Percentiles rank a stretch among this genome's conserved stretches.
These are phyloP conservation scores for Nebria ingens DNA, from an alignment of 1,140 invertebrate species.

Conservation along the genomic window DNA sequence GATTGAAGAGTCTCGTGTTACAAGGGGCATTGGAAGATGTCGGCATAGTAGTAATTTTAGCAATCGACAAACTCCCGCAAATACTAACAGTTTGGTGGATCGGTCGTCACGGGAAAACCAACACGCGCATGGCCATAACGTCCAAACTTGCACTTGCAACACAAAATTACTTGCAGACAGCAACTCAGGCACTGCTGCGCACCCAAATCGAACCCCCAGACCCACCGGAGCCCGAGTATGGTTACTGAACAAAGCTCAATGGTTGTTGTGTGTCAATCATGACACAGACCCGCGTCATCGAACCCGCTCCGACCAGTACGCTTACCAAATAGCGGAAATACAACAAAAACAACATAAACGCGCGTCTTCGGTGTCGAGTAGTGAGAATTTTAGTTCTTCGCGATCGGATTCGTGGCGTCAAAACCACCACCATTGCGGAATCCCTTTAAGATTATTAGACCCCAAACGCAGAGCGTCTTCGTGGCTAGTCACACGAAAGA, in stretches of 20 bases:
- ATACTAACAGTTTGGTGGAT: slow-evolving; percentile 75
- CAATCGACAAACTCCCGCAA: slow-evolving; percentile 76
- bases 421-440: slow-evolving; percentile 58
- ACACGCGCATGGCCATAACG: slow-evolving; percentile 38
- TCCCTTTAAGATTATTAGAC: slow-evolving; percentile 61
- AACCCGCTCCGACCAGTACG: slow-evolving; percentile 56
- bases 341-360: slow-evolving; percentile 63
- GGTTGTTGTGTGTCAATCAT: slow-evolving; percentile 33
- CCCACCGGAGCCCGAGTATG: slow-evolving; percentile 33
- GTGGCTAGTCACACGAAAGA: slow-evolving; percentile 79
- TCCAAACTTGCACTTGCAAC: slow-evolving; percentile 58
- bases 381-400: slow-evolving; percentile 81
- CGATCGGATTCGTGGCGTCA: slow-evolving; percentile 71
- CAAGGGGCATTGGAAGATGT: slow-evolving; percentile 74
- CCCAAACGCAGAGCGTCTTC: slow-evolving; percentile 68
- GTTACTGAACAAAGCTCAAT: slow-evolving; percentile 38
- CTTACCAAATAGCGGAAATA: slow-evolving; percentile 70
- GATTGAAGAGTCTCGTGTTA: slow-evolving; percentile 85
- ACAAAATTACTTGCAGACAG: slow-evolving; percentile 46
- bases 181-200: slow-evolving; percentile 24
- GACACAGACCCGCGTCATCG: slow-evolving; percentile 27
- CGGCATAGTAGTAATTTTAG: slow-evolving; percentile 81
- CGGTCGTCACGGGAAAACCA: slow-evolving; percentile 62
- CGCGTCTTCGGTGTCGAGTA: slow-evolving; percentile 74
- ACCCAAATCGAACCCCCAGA: slow-evolving; percentile 23